Evolutionary conservation across 2,888 invertebrate genomes (phyloP).

Genomic region (Euclidia mi): DNA sequence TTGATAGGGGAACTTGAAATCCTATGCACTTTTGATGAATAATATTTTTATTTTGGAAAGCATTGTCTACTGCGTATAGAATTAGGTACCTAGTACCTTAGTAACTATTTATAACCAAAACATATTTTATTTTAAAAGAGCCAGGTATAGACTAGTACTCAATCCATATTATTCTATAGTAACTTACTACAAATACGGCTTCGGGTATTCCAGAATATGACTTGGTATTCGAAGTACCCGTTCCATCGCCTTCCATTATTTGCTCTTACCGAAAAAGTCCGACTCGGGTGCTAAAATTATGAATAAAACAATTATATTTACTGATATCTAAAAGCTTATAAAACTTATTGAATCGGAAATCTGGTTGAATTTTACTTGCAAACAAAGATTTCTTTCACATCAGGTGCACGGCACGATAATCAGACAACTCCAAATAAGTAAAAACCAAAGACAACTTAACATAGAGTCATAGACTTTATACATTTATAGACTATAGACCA

Average conservation of each 20-base stretch:
- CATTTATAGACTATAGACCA: too few relatives aligned
- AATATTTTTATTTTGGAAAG: too few relatives aligned
- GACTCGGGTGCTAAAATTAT: constrained; percentile 22
- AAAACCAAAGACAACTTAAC: too few relatives aligned
- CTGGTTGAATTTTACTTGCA: neutral
- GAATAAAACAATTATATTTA: constrained; percentile 20
- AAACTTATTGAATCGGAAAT: neutral
- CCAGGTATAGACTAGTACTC: too few relatives aligned
- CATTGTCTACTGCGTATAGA: too few relatives aligned
- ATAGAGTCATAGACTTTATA: too few relatives aligned
- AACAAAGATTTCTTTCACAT: constrained; percentile 5
- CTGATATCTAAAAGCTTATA: neutral
- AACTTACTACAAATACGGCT: constrained; percentile 95
- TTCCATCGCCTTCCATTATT: constrained; percentile 84
- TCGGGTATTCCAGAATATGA: constrained; percentile 96
- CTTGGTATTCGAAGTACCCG: constrained; percentile 77
- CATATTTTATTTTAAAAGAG: neutral
- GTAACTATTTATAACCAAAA: constrained; percentile 7
- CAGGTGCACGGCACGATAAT: neutral
- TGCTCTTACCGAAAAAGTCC: constrained; percentile 13
- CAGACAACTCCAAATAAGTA: too few relatives aligned
- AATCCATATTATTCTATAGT: too few relatives aligned
- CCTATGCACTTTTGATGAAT: too few relatives aligned
- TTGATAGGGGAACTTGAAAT: too few relatives aligned
- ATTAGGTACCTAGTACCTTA: too few relatives aligned